Conservation (phyloP, 2,888 invertebrate species). For the Drosophila fulvimacula region DNA sequence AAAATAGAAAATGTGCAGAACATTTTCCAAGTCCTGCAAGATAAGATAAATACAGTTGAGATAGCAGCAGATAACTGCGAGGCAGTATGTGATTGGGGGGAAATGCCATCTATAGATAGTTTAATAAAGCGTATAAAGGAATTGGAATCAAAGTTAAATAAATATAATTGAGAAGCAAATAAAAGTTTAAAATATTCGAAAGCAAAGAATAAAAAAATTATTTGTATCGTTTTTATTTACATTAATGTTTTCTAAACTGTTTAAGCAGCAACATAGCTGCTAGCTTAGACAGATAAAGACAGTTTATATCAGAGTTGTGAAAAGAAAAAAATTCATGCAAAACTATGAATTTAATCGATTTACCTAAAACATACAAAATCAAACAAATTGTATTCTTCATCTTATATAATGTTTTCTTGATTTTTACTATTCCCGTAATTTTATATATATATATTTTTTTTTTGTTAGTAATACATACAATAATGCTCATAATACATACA, state of each 20-base stretch:
- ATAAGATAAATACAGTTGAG: neutral
- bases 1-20: conserved; percentile 8
- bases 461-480: neutral
- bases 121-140: conserved; percentile 5
- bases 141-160: conserved; percentile 4
- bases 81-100: conserved; percentile 14
- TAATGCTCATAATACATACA: neutral
- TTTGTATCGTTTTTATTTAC: neutral
- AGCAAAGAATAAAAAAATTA: neutral
- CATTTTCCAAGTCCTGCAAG: conserved; percentile 4
- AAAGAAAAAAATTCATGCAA: neutral
- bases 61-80: conserved; percentile 14
- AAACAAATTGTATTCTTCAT: neutral
- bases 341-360: neutral
- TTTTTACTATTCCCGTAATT: neutral
- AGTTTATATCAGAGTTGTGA: neutral
- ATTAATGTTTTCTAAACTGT: too few species aligned
- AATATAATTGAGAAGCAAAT: neutral
- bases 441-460: neutral
- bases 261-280: too few species aligned
- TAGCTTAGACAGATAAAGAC: neutral
- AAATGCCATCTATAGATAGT: conserved; percentile 11
- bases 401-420: neutral
- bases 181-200: neutral
- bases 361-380: neutral